A percentile compares a stretch with the other conserved stretches of the same genome.
Evolutionary conservation across 1,140 invertebrate genomes (phyloP).

Genomic region (Matsumurasca onukii): DNA sequence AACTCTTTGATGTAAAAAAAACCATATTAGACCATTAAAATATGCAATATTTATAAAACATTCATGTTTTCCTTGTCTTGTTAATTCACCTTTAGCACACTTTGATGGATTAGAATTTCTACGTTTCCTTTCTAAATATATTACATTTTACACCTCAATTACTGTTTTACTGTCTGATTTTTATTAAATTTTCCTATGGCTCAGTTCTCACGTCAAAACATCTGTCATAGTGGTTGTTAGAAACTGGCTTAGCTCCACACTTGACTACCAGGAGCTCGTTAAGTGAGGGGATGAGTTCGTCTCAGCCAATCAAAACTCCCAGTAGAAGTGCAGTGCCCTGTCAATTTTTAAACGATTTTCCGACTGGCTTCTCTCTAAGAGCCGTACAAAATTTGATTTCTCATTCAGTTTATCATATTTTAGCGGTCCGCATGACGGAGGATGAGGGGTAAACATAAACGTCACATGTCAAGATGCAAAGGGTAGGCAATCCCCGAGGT

Average conservation of each 20-base stretch:
- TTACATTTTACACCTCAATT: not conserved
- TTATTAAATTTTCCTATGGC: not conserved
- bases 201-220: not conserved
- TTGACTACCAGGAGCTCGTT: not conserved
- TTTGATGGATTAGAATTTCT: not conserved
- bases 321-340: not conserved
- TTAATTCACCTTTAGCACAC: not conserved
- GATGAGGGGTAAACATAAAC: not conserved
- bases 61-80: not conserved
- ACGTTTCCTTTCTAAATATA: not conserved
- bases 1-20: not conserved
- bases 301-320: not conserved
- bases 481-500: constrained; percentile 54
- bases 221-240: not conserved
- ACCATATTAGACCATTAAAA: not conserved
- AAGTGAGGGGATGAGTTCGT: not conserved
- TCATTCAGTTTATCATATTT: too few species aligned
- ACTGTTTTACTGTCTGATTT: not conserved
- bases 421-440: not conserved
- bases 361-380: too few species aligned
- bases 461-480: constrained; percentile 50
- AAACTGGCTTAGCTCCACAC: not conserved
- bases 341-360: too few species aligned
- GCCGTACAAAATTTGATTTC: too few species aligned
- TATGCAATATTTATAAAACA: not conserved